phyloP scores from a whole-genome alignment of 1,140 invertebrate species.

The Drosophila neocordata region DNA sequence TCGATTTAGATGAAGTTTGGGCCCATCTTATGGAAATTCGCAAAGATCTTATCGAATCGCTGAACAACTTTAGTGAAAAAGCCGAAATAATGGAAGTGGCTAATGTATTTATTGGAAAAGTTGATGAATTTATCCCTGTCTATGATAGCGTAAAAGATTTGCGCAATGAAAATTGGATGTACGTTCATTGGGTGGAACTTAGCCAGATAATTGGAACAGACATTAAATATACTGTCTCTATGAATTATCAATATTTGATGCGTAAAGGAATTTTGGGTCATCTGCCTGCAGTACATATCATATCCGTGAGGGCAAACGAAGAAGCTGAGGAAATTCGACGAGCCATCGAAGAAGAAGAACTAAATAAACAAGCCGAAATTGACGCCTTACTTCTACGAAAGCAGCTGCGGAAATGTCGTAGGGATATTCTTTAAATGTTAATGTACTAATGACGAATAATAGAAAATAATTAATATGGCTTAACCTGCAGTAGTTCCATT shows the following conservation, averaged over 20 bases:
- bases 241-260: constrained; percentile 72
- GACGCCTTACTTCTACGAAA: constrained; percentile 65
- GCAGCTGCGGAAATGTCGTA: constrained; percentile 72
- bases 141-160: constrained; percentile 65
- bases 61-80: constrained; percentile 62
- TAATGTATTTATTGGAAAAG: constrained; percentile 44
- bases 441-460: not conserved
- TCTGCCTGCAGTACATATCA: constrained; percentile 60
- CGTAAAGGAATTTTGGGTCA: constrained; percentile 69
- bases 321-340: constrained; percentile 65
- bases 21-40: constrained; percentile 44
- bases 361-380: constrained; percentile 56
- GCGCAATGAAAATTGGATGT: constrained; percentile 79
- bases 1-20: constrained; percentile 72
- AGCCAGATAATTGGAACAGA: constrained; percentile 51
- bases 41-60: constrained; percentile 39
- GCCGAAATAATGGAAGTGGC: constrained; percentile 73
- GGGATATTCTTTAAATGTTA: constrained; percentile 59
- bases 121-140: constrained; percentile 63
- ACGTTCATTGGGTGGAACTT: constrained; percentile 73
- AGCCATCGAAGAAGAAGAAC: constrained; percentile 69
- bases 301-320: constrained; percentile 61
- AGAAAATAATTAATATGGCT: no score
- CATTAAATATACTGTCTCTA: constrained; percentile 60
- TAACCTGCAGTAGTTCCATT: no score